Evolutionary conservation across 1,140 invertebrate species (phyloP).

Genomic region (Nebria ingens): DNA sequence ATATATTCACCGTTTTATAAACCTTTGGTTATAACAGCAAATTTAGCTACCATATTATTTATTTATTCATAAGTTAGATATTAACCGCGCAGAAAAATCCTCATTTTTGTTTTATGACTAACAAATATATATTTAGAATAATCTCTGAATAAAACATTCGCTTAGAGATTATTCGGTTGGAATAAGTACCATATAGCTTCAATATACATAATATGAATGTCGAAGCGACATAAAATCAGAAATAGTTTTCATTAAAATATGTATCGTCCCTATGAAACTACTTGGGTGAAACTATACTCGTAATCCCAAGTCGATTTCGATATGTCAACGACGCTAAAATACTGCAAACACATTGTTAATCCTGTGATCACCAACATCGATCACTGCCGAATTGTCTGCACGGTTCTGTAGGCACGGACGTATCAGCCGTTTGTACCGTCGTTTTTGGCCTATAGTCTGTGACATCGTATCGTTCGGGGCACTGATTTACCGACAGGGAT

Average conservation of each 20-base stretch:
- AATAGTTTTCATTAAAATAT: background rate
- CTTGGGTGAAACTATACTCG: background rate
- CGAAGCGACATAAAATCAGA: background rate
- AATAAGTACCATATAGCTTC: background rate
- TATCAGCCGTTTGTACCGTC: background rate
- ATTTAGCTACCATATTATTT: background rate
- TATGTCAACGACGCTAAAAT: conserved; percentile 4
- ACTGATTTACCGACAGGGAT: background rate
- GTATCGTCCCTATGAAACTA: background rate
- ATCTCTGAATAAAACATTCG: background rate
- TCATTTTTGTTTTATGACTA: background rate
- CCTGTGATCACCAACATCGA: background rate
- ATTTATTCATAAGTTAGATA: background rate
- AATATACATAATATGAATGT: background rate
- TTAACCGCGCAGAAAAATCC: background rate
- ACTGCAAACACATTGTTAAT: conserved; percentile 6
- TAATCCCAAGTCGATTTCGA: conserved; percentile 3
- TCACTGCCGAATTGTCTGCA: background rate
- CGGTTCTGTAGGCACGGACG: no score
- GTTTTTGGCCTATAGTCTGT: background rate
- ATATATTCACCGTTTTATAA: background rate
- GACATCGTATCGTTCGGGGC: background rate
- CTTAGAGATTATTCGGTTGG: background rate
- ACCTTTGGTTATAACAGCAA: no score
- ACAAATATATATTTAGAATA: background rate